Evolutionary conservation across 2,797 vertebrate species (phyloP).

Genomic region (Epinephelus coioides): DNA sequence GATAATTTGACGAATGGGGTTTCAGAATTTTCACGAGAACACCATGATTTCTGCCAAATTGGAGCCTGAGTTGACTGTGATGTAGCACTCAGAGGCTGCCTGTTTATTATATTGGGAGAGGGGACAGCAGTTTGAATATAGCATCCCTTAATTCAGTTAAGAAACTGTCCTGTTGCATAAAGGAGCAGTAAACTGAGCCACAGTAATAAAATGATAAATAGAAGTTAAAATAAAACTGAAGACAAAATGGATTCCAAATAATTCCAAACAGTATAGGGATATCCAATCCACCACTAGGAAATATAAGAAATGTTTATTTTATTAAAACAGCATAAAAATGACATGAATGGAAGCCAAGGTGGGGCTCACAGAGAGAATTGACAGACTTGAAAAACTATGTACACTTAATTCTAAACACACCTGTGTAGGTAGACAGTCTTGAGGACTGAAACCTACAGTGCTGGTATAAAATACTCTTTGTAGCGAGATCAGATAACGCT

Average conservation of each 20-base stretch:
- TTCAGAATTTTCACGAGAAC: background rate
- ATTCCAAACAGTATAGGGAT: background rate
- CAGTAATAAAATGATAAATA: background rate
- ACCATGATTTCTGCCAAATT: background rate
- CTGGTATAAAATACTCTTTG: background rate
- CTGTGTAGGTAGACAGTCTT: conserved; percentile 2
- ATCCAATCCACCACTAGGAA: background rate
- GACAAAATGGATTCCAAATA: background rate
- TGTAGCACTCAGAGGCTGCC: background rate
- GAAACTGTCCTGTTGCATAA: background rate
- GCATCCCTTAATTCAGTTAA: background rate
- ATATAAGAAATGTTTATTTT: conserved; percentile 51
- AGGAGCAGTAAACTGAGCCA: background rate
- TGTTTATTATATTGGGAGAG: background rate
- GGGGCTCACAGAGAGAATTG: background rate
- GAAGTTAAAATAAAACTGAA: background rate
- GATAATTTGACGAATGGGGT: conserved; percentile 1
- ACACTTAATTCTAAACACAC: conserved; percentile 37
- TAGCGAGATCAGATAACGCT: conserved; percentile 8
- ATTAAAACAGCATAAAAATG: conserved; percentile 51
- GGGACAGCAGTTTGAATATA: background rate
- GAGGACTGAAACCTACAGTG: conserved; percentile 2
- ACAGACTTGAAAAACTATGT: conserved; percentile 46
- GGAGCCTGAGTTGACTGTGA: background rate
- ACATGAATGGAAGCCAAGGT: conserved; percentile 17